phyloP scores from a whole-genome alignment of 1,140 invertebrate genomes.

The Phortica variegata region DNA sequence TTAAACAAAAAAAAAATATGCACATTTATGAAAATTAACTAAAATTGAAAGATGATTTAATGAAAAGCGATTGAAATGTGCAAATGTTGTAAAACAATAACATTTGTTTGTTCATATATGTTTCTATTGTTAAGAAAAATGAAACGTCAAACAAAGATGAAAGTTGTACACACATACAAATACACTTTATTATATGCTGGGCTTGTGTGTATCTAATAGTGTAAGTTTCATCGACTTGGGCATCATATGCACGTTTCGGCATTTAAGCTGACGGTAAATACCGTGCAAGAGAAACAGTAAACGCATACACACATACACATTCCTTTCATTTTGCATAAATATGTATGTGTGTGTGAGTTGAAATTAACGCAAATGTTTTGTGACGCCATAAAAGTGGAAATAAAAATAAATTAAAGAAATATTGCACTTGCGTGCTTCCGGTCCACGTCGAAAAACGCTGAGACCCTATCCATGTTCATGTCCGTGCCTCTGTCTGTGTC shows the following conservation, averaged over 20 bases:
- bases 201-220: no score
- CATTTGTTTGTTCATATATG: no score
- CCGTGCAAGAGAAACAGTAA: constrained; percentile 17
- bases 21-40: no score
- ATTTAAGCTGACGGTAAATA: constrained; percentile 45
- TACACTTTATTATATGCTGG: no score
- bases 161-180: no score
- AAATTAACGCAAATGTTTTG: constrained; percentile 35
- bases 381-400: constrained; percentile 28
- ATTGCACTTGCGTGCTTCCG: constrained; percentile 11
- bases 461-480: background rate
- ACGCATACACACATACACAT: constrained; percentile 20
- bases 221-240: no score
- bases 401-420: constrained; percentile 41
- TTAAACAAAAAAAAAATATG: no score
- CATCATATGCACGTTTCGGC: constrained; percentile 29
- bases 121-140: no score
- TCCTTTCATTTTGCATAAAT: constrained; percentile 20
- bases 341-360: constrained; percentile 12
- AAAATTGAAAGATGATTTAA: no score
- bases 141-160: no score
- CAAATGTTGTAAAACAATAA: no score
- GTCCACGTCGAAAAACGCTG: background rate
- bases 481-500: background rate
- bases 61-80: no score